These are phyloP conservation scores for Xanthorhoe spadicearia DNA, from an alignment of 2,888 invertebrate genomes.

Conservation along the genomic window DNA sequence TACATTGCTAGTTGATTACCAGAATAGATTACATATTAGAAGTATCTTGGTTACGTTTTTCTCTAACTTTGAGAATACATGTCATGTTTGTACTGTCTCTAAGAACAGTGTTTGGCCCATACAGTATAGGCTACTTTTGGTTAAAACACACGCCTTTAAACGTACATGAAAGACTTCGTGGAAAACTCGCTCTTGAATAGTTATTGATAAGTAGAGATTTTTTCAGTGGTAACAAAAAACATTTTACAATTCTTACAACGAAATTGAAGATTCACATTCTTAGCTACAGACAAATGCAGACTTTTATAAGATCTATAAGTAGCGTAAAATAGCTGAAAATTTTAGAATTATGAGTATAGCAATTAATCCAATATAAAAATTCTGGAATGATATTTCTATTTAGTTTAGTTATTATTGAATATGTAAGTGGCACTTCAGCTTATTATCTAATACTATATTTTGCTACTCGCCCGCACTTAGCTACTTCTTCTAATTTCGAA, in stretches of 20 bases:
- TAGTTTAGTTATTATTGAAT: constrained; percentile 23
- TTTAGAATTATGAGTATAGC: constrained; percentile 11
- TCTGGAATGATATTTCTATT: constrained; percentile 32
- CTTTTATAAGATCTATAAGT: constrained; percentile 4
- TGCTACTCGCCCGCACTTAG: constrained; percentile 34
- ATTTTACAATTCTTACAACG: not conserved
- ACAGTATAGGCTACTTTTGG: too few species aligned
- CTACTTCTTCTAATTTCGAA: not conserved
- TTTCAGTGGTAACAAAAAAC: not conserved
- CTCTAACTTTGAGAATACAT: too few species aligned
- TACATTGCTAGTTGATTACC: too few species aligned
- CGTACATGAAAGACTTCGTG: too few species aligned
- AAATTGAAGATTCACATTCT: constrained; percentile 7
- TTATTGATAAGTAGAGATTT: not conserved
- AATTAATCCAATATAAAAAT: constrained; percentile 16
- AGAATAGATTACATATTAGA: too few species aligned
- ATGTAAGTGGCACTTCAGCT: constrained; percentile 37
- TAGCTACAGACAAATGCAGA: constrained; percentile 23
- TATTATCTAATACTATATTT: constrained; percentile 28
- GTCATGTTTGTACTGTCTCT: too few species aligned
- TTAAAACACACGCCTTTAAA: too few species aligned
- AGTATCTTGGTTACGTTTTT: too few species aligned
- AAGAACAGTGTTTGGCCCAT: too few species aligned
- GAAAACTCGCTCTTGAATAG: too few species aligned
- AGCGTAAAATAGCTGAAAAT: constrained; percentile 19